phyloP scores from a whole-genome alignment of 2,888 invertebrate genomes.

The Dicyrtomina minuta region DNA sequence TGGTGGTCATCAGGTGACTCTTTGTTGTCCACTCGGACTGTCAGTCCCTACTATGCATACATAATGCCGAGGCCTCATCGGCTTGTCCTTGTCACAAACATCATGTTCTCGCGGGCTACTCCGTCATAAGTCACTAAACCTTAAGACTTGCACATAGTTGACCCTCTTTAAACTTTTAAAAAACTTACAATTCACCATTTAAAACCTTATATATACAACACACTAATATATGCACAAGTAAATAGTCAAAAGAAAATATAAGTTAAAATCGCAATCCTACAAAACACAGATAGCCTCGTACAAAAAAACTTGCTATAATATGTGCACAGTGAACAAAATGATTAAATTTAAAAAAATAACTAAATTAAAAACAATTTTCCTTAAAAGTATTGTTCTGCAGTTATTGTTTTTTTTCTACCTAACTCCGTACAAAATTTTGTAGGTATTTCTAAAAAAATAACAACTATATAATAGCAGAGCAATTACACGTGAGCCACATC shows the following conservation, averaged over 20 bases:
- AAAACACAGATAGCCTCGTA: no score
- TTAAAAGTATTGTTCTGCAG: no score
- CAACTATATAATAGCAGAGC: no score
- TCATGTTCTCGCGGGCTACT: neutral
- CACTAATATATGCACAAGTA: neutral
- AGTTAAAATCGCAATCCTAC: neutral
- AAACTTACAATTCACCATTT: neutral
- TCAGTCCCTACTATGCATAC: neutral
- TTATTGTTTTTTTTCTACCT: no score
- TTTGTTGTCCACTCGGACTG: neutral
- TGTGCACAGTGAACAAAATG: no score
- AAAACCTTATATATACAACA: neutral
- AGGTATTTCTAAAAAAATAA: no score
- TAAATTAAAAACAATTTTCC: no score
- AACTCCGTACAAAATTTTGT: no score
- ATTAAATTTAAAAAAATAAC: no score
- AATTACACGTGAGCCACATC: no score
- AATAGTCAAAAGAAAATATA: neutral
- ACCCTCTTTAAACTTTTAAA: neutral
- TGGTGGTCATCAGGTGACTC: neutral
- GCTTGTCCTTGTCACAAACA: constrained; percentile 2
- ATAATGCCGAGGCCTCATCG: neutral
- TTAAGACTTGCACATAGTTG: neutral
- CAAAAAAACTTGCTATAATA: no score
- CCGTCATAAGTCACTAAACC: neutral